phyloP scores from a whole-genome alignment of 1,140 invertebrate genomes.

The Drosophila pseudoananassae region DNA sequence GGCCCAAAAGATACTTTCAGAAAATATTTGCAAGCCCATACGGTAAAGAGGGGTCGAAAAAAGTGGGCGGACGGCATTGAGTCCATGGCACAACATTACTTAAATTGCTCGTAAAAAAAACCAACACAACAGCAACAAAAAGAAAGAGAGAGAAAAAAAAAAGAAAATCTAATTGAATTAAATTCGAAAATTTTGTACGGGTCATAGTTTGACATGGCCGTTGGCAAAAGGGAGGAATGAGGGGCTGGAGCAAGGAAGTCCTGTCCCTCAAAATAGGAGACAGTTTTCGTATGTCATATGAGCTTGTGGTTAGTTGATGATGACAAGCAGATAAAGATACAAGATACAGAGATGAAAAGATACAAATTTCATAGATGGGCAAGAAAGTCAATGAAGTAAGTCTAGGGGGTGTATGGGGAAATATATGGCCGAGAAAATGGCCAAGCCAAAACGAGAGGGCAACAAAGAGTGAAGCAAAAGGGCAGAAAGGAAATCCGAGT shows the following conservation, averaged over 20 bases:
- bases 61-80: background rate
- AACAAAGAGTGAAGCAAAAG: background rate
- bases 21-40: conserved; percentile 30
- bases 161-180: conserved; percentile 71
- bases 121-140: conserved; percentile 9
- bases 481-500: background rate
- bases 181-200: conserved; percentile 62
- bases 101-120: conserved; percentile 36
- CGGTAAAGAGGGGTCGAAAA: background rate
- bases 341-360: conserved; percentile 34
- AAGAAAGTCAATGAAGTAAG: conserved; percentile 7
- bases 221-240: background rate
- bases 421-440: conserved; percentile 1
- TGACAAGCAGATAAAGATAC: conserved; percentile 25
- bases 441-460: background rate
- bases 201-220: conserved; percentile 34
- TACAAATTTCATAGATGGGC: conserved; percentile 19
- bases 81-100: conserved; percentile 24
- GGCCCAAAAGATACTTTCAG: conserved; percentile 18
- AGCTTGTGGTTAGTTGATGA: conserved; percentile 23
- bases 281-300: conserved; percentile 30
- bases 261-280: background rate
- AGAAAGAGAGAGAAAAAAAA: conserved; percentile 8
- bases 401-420: background rate
- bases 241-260: background rate